phyloP scores from a whole-genome alignment of 2,888 invertebrate genomes.

The Idaea straminata region DNA sequence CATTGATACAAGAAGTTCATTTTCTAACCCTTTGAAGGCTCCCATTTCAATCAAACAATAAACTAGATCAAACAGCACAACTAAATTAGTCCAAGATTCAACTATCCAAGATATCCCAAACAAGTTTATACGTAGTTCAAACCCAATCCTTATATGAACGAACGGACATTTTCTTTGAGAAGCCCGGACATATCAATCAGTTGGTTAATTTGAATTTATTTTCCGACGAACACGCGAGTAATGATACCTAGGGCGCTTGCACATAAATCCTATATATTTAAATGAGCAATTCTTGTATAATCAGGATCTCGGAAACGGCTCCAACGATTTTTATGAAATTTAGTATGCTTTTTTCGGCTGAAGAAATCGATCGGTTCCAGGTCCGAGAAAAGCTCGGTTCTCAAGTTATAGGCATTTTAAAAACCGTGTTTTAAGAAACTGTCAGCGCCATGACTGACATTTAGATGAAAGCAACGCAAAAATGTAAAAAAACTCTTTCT shows the following conservation, averaged over 20 bases:
- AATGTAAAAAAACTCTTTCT: too few species aligned
- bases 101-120: constrained; percentile 21
- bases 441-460: too few species aligned
- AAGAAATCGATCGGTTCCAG: too few species aligned
- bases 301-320: too few species aligned
- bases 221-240: constrained; percentile 43
- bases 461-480: too few species aligned
- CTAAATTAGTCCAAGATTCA: constrained; percentile 20
- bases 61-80: constrained; percentile 24
- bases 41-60: constrained; percentile 19
- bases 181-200: constrained; percentile 49
- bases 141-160: constrained; percentile 10
- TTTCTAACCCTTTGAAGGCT: constrained; percentile 17
- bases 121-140: constrained; percentile 9
- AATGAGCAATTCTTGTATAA: background rate
- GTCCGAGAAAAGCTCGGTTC: too few species aligned
- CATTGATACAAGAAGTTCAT: too few species aligned
- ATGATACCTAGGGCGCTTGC: constrained; percentile 30
- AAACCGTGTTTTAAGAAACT: too few species aligned
- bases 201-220: constrained; percentile 67
- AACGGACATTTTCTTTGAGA: constrained; percentile 27
- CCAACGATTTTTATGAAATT: too few species aligned
- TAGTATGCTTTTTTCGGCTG: too few species aligned
- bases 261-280: background rate
- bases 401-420: too few species aligned